Evolutionary conservation across 2,797 vertebrate species (phyloP), one percentile per base, ranked within the genome.

Genomic region (Coregonus sp.): DNA sequence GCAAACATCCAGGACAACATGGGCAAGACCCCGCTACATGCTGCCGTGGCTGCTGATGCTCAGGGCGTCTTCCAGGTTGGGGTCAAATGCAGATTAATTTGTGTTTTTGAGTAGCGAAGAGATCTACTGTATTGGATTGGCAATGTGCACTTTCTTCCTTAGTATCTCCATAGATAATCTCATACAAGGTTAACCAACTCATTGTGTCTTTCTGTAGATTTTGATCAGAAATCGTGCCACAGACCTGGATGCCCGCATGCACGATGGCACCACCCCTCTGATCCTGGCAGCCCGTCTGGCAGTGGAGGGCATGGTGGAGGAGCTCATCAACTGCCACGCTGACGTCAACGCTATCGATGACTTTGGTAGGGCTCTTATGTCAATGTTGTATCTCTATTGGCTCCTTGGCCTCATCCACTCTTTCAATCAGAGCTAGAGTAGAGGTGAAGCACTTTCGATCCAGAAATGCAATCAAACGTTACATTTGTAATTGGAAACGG

Each of bases 1-100:
- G 97, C 98, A 67, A 99, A 99, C 89, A 96, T 98, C 84, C 97
- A 97, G 85, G 98, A 99, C 89, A 97, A 98, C 93, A 99, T 98
- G 97, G 98, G 98, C 4, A 92, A 97, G 73, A 98, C 98, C 0
- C 97, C 98, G 0, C 93, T 99, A 54, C 98, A 99, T 0, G 97
- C 98, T 0, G 97, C 98, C 0, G 97, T 99, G 76, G 97, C 98
- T 0, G 97, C 98, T 0, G 98, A 99, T 0, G 98, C 98, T 0
- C 98, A 99, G 75, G 98, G 98, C 0, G 98, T 99, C 66, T 99
- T 99, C 89, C 98, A 99, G 97, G 98, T 98, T 50, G 31, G 86
- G 59, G 50, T 11, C 15, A 47, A 47, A 11, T 47, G 40, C 9
- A 47, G 40, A 12, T 9, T 47, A 9, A 11, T 47, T 11, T 47